Evolutionary conservation across 2,797 vertebrate genomes (phyloP), one percentile per base, ranked within the genome.

Genomic region (Anisognathus igniventris): DNA sequence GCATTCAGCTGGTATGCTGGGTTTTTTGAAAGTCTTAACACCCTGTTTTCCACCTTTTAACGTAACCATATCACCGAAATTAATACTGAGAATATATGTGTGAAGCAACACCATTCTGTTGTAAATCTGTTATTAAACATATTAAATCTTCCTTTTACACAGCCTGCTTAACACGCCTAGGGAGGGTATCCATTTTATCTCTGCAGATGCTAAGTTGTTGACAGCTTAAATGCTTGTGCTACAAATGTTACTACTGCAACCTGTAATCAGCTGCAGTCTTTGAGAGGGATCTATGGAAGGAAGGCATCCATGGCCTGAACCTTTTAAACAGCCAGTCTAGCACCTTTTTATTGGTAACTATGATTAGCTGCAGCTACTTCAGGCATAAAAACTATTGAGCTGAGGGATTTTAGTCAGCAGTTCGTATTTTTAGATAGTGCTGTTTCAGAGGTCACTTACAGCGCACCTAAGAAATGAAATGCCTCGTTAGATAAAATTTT

Each of bases 341-440:
- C n/a, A 23, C 28, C 62, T 62, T 44, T 35, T 4, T 57, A 2
- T 66, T 42, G 13, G 37, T 64, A 30, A 48, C 40, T 48, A 9
- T 30, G 14, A 60, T 62, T n/a, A 74, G 39, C 61, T 88, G 35
- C 9, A 39, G 35, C 35, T 61, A 28, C 24, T 82, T 70, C 23
- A 60, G 60, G 33, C 31, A 9, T 73, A 39, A 64, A 75, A 74
- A 21, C 37, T 48, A 3, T 18, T 0, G 1, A 66, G 37, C 33
- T 51, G 58, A 50, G 51, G 42, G n/a, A 54, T 84, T 91, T 65
- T 40, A 54, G 42, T 65, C 44, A 44, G 15, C 31, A 86, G 65
- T 57, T 48, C 1, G 0, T 51, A 23, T 8, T 51, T 47, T 11
- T 7, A 30, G 20, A 6, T 22, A 0, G 0, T 62, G 62, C 66